Conservation (phyloP, 2,113 vertebrate species). For the Cisticola juncidis region DNA sequence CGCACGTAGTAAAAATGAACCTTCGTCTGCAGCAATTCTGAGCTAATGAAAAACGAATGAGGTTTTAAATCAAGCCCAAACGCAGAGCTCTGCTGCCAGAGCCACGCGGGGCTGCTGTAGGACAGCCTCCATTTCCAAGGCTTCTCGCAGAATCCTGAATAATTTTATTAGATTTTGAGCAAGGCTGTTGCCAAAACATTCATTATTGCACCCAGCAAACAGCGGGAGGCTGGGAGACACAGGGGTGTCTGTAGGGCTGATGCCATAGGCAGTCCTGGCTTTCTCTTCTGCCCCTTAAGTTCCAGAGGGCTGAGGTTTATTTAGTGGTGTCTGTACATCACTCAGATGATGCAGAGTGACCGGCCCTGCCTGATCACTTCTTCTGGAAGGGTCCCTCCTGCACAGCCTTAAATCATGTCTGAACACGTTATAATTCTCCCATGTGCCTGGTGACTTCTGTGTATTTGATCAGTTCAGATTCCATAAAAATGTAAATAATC, state of each 20-base stretch:
- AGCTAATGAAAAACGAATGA: constrained; percentile 69
- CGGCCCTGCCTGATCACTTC: constrained; percentile 45
- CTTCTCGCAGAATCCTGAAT: constrained; percentile 30
- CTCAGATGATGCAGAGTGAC: constrained; percentile 60
- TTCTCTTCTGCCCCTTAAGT: neutral
- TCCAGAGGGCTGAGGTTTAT: neutral
- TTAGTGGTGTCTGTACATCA: neutral
- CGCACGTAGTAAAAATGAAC: constrained; percentile 43
- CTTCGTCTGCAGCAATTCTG: constrained; percentile 61
- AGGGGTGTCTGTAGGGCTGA: neutral
- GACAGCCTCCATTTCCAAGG: constrained; percentile 47
- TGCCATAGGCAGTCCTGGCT: neutral
- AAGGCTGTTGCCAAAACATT: constrained; percentile 46
- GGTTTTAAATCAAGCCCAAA: constrained; percentile 65
- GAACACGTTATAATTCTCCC: constrained; percentile 73
- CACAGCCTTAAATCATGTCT: constrained; percentile 70
- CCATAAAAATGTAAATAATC: constrained; percentile 84
- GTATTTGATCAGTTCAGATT: constrained; percentile 76
- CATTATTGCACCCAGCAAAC: neutral
- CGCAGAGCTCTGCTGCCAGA: neutral
- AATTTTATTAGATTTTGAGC: constrained; percentile 40
- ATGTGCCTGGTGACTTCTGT: constrained; percentile 67
- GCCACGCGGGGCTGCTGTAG: neutral
- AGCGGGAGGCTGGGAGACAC: accelerated
- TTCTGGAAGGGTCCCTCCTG: constrained; percentile 57